Evolutionary conservation across 2,797 vertebrate species (phyloP), one percentile per base, ranked within the genome.

Genomic region (Eleutherodactylus coqui): DNA sequence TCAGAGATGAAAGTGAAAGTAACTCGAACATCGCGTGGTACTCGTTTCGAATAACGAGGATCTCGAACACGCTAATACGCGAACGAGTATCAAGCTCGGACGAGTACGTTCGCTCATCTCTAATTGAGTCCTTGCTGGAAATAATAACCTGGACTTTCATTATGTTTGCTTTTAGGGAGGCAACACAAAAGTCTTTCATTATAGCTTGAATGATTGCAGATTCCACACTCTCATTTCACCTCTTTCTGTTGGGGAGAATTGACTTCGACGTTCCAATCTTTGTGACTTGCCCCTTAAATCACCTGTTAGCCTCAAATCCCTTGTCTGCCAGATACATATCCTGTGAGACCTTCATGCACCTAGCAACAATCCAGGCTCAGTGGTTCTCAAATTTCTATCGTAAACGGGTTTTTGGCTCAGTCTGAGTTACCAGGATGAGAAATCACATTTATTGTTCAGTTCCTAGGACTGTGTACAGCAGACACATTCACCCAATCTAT

Each of bases 331-430:
- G 43, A 86, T 70, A 17, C 38, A 51, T 29, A 80, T 86, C 76
- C 88, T 78, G 84, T 43, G 73, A 34, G 32, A 75, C 11, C 36
- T 88, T 64, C 70, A 86, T 83, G 29, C 55, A 85, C 89, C 79
- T 87, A 89, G 79, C 85, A 90, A 75, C 80, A 70, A 69, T 24
- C 76, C 29, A 9, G 75, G 27, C 77, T 49, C 19, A 9, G 16
- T 5, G 13, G 17, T 32, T 78, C 72, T 86, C 80, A 83, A 8
- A 49, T 83, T 83, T 87, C 80, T 62, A 62, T 24, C 32, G 1
- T 38, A 49, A 78, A 72, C 27, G 8, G 24, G 38, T 55, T 72
- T 69, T 79, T 72, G 16, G 24, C 8, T 41, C 14, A 29, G 24
- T 32, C 67, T 77, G 79, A 78, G 21, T 53, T 58, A 64, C 32